phyloP scores from a whole-genome alignment of 2,888 invertebrate genomes.

The Lasioglossum figueresi region DNA sequence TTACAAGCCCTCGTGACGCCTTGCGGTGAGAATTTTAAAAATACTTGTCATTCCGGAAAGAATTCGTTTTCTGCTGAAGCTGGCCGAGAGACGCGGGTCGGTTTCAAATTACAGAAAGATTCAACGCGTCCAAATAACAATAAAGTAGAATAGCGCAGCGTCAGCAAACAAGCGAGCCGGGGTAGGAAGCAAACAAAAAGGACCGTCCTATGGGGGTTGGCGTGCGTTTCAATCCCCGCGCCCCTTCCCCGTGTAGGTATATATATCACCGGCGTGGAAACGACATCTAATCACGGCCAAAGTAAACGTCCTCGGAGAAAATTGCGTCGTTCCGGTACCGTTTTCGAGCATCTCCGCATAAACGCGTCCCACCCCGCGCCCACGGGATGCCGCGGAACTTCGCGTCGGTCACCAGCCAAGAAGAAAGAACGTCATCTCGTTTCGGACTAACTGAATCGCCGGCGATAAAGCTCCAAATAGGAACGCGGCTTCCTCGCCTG shows the following conservation, averaged over 20 bases:
- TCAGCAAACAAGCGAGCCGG: constrained; percentile 23
- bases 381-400: neutral
- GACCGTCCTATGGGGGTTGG: neutral
- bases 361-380: constrained; percentile 16
- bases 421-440: constrained; percentile 48
- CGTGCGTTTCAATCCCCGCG: constrained; percentile 37
- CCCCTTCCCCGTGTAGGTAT: neutral
- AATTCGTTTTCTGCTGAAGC: neutral
- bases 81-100: neutral
- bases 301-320: constrained; percentile 62
- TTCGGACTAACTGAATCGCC: constrained; percentile 68
- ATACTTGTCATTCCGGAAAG: neutral
- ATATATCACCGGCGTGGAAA: constrained; percentile 36
- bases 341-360: constrained; percentile 34
- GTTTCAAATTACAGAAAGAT: constrained; percentile 20
- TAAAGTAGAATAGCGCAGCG: constrained; percentile 15
- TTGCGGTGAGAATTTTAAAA: constrained; percentile 6
- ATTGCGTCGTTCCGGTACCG: constrained; percentile 53
- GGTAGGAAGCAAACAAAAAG: constrained; percentile 13
- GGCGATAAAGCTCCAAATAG: constrained; percentile 75
- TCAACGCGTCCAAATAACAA: constrained; percentile 36
- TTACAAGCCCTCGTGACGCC: neutral
- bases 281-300: constrained; percentile 64
- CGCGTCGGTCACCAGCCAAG: constrained; percentile 34
- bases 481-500: constrained; percentile 64